Percentiles rank a stretch among this genome's conserved stretches.
Evolutionary conservation across 1,140 invertebrate species (phyloP).

Genomic region (Leptinotarsa lineolata): DNA sequence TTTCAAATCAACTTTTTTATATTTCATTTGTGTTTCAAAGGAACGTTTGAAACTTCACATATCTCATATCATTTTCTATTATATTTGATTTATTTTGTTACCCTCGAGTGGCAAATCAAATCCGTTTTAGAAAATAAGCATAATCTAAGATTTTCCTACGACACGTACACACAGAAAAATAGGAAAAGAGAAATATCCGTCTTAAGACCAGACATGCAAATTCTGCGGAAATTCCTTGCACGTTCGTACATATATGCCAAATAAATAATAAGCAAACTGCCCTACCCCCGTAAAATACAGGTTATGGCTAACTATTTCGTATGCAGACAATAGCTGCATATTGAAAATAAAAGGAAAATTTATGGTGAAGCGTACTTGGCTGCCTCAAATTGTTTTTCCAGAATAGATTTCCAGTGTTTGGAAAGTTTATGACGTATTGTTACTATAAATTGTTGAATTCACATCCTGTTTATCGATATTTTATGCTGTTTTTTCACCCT

Average conservation of each 20-base stretch:
- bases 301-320: conserved; percentile 17
- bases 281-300: conserved; percentile 8
- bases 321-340: conserved; percentile 17
- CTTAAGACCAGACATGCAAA: neutral
- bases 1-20: too few relatives aligned
- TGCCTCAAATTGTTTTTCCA: conserved; percentile 15
- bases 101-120: too few relatives aligned
- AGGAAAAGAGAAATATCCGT: neutral
- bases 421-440: conserved; percentile 14
- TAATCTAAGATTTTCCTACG: too few relatives aligned
- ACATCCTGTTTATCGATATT: conserved; percentile 9
- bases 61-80: too few relatives aligned
- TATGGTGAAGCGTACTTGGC: conserved; percentile 8
- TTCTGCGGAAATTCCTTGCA: neutral
- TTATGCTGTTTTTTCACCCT: neutral
- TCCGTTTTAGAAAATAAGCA: too few relatives aligned
- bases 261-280: conserved; percentile 19
- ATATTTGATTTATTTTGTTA: too few relatives aligned
- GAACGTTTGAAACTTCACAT: too few relatives aligned
- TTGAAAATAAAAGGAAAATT: conserved; percentile 17
- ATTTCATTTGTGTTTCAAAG: too few relatives aligned
- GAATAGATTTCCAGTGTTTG: neutral
- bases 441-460: neutral
- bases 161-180: too few relatives aligned
- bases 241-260: conserved; percentile 10